Conservation (phyloP, 64 coral and sea anemone species). For the Stichodactyla mertensii region DNA sequence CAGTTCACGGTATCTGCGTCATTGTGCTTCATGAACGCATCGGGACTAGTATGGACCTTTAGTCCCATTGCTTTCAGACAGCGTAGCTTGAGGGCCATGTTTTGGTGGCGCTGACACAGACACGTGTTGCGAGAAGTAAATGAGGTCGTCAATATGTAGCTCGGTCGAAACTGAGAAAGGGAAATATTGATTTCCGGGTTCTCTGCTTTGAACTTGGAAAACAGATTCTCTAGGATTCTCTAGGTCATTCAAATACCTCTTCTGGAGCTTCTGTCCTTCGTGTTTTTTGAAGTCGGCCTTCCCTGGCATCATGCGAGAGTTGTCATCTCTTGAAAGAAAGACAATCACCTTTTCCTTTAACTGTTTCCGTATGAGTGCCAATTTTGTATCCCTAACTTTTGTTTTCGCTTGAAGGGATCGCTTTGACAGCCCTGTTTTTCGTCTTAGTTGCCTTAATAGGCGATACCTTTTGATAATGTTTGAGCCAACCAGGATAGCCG, state of each 20-base stretch:
- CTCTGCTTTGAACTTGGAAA: constrained; percentile 28
- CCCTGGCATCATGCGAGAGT: constrained; percentile 34
- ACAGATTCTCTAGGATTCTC: constrained; percentile 23
- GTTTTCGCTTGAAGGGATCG: background rate
- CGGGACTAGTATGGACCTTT: background rate
- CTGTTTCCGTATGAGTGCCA: no score
- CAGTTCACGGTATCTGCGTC: background rate
- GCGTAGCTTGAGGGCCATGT: constrained; percentile 38
- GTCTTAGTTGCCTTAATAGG: background rate
- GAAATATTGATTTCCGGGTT: constrained; percentile 30
- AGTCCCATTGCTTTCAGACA: constrained; percentile 20
- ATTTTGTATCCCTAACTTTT: background rate
- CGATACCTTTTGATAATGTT: background rate
- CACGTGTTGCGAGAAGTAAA: constrained; percentile 36
- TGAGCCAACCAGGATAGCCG: background rate
- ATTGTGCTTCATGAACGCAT: constrained; percentile 5
- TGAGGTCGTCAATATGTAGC: constrained; percentile 39
- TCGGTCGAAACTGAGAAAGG: background rate
- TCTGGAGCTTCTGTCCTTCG: constrained; percentile 27
- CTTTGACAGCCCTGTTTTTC: background rate
- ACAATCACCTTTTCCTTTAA: background rate
- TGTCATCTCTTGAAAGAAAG: constrained; percentile 25
- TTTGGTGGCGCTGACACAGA: constrained; percentile 47
- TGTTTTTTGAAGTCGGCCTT: constrained; percentile 29
- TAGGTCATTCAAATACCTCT: constrained; percentile 43